Conservation (phyloP, 2,888 invertebrate species). For the Epinotia nisella region DNA sequence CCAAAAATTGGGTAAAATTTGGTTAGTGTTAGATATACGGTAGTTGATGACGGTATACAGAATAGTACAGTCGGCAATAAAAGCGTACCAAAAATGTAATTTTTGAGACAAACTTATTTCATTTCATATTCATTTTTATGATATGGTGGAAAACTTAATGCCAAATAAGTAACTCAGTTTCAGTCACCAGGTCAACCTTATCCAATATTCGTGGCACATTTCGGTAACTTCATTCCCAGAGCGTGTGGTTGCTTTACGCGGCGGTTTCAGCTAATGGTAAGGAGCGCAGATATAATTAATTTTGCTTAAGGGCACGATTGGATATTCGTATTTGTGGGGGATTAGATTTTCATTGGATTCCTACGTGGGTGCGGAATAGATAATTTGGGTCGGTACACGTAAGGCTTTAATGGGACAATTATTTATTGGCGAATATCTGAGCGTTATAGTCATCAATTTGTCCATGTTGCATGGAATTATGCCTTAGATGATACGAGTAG, state of each 20-base stretch:
- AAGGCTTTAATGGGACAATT: conserved; percentile 30
- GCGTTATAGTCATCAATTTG: conserved; percentile 40
- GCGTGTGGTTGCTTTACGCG: conserved; percentile 17
- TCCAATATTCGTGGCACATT: conserved; percentile 25
- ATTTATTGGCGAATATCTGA: conserved; percentile 27
- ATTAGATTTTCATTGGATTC: conserved; percentile 44
- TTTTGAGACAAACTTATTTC: no score
- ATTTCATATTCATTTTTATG: no score
- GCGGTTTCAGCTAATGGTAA: conserved; percentile 40
- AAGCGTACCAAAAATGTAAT: no score
- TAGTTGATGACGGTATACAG: no score
- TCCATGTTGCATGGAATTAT: no score
- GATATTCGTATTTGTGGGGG: conserved; percentile 44
- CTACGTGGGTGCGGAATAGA: conserved; percentile 36
- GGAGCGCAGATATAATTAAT: conserved; percentile 48
- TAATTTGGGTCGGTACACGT: conserved; percentile 37
- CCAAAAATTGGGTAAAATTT: no score
- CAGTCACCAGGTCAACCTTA: conserved; percentile 8
- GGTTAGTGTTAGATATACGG: no score
- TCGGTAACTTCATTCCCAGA: conserved; percentile 9
- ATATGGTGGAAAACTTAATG: no score
- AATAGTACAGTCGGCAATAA: no score
- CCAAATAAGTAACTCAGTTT: not conserved
- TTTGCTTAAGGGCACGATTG: conserved; percentile 47
- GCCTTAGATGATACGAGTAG: no score